A percentile compares a stretch with the other conserved stretches of the same genome.
phyloP scores from a whole-genome alignment of 2,888 invertebrate genomes.

The Agrypnus murinus region DNA sequence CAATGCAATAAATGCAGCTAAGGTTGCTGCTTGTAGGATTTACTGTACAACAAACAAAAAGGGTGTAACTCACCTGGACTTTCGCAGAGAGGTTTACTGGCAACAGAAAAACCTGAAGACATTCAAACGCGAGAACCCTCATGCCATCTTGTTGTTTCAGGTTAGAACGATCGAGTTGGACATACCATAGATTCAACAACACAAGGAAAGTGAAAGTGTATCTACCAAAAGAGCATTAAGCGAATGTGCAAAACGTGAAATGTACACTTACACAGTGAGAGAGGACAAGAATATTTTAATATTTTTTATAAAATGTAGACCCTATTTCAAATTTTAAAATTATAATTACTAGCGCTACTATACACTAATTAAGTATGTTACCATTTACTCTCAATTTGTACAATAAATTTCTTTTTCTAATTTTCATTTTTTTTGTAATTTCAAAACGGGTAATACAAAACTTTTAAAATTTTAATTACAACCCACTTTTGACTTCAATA shows the following conservation, averaged over 20 bases:
- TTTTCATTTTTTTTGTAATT: not conserved
- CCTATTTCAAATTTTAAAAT: not conserved
- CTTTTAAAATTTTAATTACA: not conserved
- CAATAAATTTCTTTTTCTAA: not conserved
- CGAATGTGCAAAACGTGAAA: not conserved
- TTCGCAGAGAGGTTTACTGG: not conserved
- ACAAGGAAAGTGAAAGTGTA: too few relatives aligned
- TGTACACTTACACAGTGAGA: not conserved
- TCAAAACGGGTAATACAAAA: not conserved
- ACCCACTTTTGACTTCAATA: not conserved
- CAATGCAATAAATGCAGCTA: not conserved
- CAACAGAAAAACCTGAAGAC: not conserved
- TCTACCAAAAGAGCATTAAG: not conserved
- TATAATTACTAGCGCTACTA: not conserved
- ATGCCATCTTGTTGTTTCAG: not conserved
- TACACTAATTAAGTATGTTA: not conserved
- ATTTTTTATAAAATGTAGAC: not conserved
- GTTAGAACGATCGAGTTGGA: too few relatives aligned
- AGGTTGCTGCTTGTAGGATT: not conserved
- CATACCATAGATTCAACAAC: not conserved
- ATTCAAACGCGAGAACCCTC: not conserved
- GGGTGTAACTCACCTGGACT: not conserved
- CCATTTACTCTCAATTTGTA: not conserved
- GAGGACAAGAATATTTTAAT: not conserved
- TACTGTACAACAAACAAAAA: not conserved